Evolutionary conservation across 1,140 invertebrate genomes (phyloP).

Genomic region (Telenomus remus): DNA sequence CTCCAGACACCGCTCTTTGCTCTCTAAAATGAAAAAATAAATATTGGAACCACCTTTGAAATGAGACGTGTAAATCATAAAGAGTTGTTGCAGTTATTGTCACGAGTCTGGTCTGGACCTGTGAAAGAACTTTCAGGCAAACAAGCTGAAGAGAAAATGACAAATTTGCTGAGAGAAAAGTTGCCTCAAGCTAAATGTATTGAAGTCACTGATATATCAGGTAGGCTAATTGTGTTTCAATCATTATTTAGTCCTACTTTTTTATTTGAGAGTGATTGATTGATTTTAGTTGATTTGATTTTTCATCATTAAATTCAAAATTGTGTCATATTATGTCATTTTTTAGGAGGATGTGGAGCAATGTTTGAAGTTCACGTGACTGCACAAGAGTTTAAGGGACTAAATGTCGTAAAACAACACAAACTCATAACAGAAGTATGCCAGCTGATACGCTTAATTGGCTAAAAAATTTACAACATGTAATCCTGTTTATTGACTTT

Average conservation of each 20-base stretch:
- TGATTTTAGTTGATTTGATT: constrained; percentile 10
- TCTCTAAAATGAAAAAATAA: neutral
- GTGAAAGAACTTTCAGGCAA: constrained; percentile 65
- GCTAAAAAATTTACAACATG: constrained; percentile 11
- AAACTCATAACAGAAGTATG: constrained; percentile 83
- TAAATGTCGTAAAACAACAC: constrained; percentile 88
- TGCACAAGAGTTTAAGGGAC: constrained; percentile 84
- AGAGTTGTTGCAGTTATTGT: constrained; percentile 72
- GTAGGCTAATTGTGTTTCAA: constrained; percentile 45
- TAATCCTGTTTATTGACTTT: constrained; percentile 58
- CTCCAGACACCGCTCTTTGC: neutral
- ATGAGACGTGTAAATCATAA: constrained; percentile 65
- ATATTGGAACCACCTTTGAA: neutral
- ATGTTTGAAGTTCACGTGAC: constrained; percentile 90
- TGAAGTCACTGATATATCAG: constrained; percentile 84
- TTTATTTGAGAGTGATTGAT: neutral
- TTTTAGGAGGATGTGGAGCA: constrained; percentile 87
- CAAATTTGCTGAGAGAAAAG: constrained; percentile 73
- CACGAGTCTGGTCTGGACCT: constrained; percentile 70
- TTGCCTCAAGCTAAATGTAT: constrained; percentile 82
- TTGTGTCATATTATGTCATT: constrained; percentile 8
- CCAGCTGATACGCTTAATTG: neutral
- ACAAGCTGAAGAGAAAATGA: constrained; percentile 72
- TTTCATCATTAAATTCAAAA: constrained; percentile 4
- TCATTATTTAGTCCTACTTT: no score